Base-by-base conservation (phyloP, 2,113 vertebrate species). In the Cavia porcellus region DNA sequence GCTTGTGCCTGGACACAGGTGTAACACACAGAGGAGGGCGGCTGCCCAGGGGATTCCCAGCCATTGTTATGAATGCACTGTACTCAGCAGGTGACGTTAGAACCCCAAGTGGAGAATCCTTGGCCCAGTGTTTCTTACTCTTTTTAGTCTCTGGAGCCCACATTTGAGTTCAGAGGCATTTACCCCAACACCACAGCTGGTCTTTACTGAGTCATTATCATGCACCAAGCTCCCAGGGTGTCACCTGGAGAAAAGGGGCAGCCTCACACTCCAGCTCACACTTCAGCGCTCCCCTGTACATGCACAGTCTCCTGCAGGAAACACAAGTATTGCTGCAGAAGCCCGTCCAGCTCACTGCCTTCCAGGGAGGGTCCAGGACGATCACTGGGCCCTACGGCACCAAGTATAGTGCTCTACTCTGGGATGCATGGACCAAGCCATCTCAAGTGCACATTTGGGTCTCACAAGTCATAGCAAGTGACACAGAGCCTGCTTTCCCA, bases 1-100 rank as follows among this genome's bases (percentile, higher is more conserved):
- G 89, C 86, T 86, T 35, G 89, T 85, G 30, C 70, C 77, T 52
- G 84, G 96, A 74, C 90, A 94, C 97, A 97, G 97, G 97, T 97
- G 97, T 96, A 72, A 88, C 89, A 64, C 70, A 32, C 62, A 83
- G 82, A 62, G 91, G 82, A 62, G 2, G 10, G 47, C 38, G 14
- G 64, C 52, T 0, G 15, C 72, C 25, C 72, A 66, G 91, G 87
- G 77, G 77, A 83, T 86, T 93, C 83, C 94, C 88, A 35, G 22
- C 57, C 94, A 89, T 94, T 97, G 96, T 96, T 86, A 90, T 75
- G 94, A 97, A 57, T 20, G 8, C 57, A 10, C 19, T 0, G n/a
- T 11, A 62, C 87, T 72, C 95, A 90, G 85, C 90, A 88, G 96
- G 96, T 74, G 88, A 92, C 62, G 80, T 80, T 30, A 94, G 96